Evolutionary conservation across 2,113 vertebrate genomes (phyloP).

Genomic region (Anas platyrhynchos): DNA sequence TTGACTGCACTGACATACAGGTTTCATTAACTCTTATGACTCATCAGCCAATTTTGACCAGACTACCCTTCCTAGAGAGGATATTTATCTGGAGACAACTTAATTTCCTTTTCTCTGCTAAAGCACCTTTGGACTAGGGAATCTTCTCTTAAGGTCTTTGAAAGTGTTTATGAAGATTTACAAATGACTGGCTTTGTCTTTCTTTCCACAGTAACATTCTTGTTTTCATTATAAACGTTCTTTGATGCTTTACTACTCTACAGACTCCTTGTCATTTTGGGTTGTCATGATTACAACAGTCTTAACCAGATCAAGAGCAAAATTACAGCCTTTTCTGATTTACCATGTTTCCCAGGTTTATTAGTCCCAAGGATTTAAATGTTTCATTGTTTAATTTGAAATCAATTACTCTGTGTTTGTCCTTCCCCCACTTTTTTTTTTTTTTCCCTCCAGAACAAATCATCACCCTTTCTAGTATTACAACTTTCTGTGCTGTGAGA

Average conservation of each 20-base stretch:
- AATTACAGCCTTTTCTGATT: background rate
- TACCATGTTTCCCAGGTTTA: background rate
- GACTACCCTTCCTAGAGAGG: background rate
- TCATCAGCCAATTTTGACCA: background rate
- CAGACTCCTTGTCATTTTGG: background rate
- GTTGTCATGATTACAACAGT: background rate
- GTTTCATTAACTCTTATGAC: background rate
- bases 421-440: background rate
- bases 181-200: background rate
- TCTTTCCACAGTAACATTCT: background rate
- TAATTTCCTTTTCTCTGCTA: background rate
- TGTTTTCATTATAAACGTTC: background rate
- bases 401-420: background rate
- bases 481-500: background rate
- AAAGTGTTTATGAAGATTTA: background rate
- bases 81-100: background rate
- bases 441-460: background rate
- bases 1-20: background rate
- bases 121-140: background rate
- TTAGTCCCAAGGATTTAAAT: background rate
- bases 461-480: background rate
- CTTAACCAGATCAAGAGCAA: background rate
- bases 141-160: background rate
- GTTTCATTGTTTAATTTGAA: constrained; percentile 29
- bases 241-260: background rate